These are phyloP conservation scores for Lepidurus couesii DNA, from an alignment of 1,140 invertebrate genomes.

Conservation along the genomic window DNA sequence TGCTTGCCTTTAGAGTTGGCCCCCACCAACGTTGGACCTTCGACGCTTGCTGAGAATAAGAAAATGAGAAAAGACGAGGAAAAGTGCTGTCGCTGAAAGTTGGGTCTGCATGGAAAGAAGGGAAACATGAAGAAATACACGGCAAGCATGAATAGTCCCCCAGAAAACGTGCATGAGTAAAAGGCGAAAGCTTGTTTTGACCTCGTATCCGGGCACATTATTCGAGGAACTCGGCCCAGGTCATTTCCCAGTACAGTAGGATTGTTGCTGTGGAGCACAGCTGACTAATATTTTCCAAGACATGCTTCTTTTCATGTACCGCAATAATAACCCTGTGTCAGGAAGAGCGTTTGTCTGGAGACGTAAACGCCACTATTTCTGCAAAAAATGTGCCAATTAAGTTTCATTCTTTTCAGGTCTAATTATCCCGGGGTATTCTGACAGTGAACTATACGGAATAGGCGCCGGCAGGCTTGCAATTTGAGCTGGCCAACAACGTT, in stretches of 20 bases:
- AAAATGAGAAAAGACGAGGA: not conserved
- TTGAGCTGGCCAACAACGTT: not conserved
- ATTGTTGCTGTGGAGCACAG: not conserved
- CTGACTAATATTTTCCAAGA: not conserved
- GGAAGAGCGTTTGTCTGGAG: too few species aligned
- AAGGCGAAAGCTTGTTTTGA: not conserved
- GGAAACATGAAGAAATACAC: not conserved
- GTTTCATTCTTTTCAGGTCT: too few species aligned
- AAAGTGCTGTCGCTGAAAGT: not conserved
- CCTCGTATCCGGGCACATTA: not conserved
- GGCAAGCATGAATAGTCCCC: not conserved
- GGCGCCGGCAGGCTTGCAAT: not conserved
- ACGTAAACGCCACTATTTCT: too few species aligned
- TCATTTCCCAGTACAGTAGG: slow-evolving; percentile 13
- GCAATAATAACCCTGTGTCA: too few species aligned
- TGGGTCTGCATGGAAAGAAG: not conserved
- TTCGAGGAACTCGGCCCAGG: not conserved
- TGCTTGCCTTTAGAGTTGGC: not conserved
- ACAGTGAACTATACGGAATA: not conserved
- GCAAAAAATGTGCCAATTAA: too few species aligned
- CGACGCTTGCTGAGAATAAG: not conserved
- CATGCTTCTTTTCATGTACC: not conserved
- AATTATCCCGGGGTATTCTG: too few species aligned
- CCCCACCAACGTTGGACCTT: not conserved
- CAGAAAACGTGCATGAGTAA: not conserved